Base-by-base conservation (phyloP, 2,888 invertebrate species). In the Dusona sp. region DNA sequence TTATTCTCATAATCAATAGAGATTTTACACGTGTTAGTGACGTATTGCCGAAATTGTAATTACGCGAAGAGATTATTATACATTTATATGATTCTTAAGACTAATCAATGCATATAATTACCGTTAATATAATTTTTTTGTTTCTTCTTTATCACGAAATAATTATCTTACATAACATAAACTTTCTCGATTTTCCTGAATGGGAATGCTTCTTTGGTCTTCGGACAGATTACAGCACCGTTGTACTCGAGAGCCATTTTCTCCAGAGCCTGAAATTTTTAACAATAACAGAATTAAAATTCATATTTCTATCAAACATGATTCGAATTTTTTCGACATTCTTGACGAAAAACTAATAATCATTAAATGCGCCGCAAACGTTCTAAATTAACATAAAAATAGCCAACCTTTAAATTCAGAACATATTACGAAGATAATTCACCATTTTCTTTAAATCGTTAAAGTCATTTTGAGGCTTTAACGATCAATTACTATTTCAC, bases 121-220 rank as follows among this genome's bases (percentile, higher is more conserved):
- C 83, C 67, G 25, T 67, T 80, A 73, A 65, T 57, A 51, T 83
- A 29, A 45, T 25, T 70, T 45, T 86, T 81, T 29, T 73, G 33
- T 36, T 36, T 11, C 0, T n/a, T 38, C 25, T 70, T 48, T 16
- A 74, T 74, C 68, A 70, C 73, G 36, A 79, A 81, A 73, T n/a
- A 74, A 51, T 29, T 70, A 87, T 92, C 92, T 96, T 96, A 99
- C 99, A 99, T 99, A 79, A 99, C 98, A 94, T 97, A 99, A 72
- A 99, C 99, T 95, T 99, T 99, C 94, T 99, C 98, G 70, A 98
- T 97, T 94, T 99, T 98, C 91, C 98, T 97, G 94, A 98, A 96
- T 88, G 97, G 96, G 95, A 97, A 99, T 89, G 97, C 96, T 93
- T 98, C 98, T 94, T 98, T 98, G 84, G 99, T 99, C 93, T 98